Base-by-base conservation (phyloP, 2,113 vertebrate species). In the Equus przewalskii region DNA sequence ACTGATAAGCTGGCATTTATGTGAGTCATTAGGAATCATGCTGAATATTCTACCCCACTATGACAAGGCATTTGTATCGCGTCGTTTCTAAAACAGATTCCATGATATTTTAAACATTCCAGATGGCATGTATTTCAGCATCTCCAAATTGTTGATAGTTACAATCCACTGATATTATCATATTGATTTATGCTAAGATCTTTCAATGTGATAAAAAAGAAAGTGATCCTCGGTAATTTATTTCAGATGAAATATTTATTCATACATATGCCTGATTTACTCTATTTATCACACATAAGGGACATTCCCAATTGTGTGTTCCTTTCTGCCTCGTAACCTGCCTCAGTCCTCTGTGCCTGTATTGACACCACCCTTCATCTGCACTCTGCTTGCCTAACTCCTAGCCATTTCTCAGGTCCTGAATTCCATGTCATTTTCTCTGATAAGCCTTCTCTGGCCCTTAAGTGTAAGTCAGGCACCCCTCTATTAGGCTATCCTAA, bases 1-100 rank as follows among this genome's bases (percentile, higher is more conserved):
- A 5, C 36, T 33, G 19, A 16, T 65, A 44, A 90, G 14, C 22
- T 44, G 36, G 3, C 4, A n/a, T 64, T 93, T 80, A 58, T 78
- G 13, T 76, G 79, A 94, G 67, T 89, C 41, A 60, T 70, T 65
- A 60, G 36, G 24, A 83, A 92, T 15, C 44, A 83, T 60, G 21
- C 30, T 73, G 73, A 70, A 33, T 64, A 60, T 70, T 19, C 33
- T 91, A 58, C 41, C 8, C 44, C 41, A 49, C 14, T 67, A 30
- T 69, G 56, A 73, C 12, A 79, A 85, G 16, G 13, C 33, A n/a
- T 86, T 86, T 92, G 94, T 67, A 69, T 14, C 6, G 49, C 30
- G 15, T 56, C 41, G 9, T 91, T 96, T 82, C 72, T 94, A 89
- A 83, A 96, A 91, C 30, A 92, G 12, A 91, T 64, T 90, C 30